A percentile compares a stretch with the other conserved stretches of the same genome.
phyloP scores from a whole-genome alignment of 2,797 vertebrate species.

The Clarias fuscus region DNA sequence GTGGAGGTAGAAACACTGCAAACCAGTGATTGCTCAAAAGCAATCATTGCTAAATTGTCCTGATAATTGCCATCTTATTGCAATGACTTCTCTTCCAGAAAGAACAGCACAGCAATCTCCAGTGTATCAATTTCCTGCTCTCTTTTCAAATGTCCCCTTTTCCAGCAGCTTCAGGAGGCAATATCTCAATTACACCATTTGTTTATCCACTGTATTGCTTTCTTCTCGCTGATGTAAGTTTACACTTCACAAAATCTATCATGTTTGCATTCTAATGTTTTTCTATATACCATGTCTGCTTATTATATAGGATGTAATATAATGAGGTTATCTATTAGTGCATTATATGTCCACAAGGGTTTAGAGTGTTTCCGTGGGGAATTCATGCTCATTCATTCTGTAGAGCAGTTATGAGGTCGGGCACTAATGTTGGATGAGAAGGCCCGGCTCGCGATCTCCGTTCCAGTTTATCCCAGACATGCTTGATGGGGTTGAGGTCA shows the following conservation, averaged over 20 bases:
- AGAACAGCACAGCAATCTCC: background rate
- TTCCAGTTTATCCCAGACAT: no score
- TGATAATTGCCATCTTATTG: constrained; percentile 18
- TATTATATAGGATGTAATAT: background rate
- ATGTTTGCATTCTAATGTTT: background rate
- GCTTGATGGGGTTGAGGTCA: no score
- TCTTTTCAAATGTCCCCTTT: background rate
- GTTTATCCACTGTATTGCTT: background rate
- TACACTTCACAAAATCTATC: background rate
- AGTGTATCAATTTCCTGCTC: constrained; percentile 18
- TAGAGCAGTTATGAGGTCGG: no score
- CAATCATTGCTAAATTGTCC: constrained; percentile 5
- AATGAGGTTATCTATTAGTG: background rate
- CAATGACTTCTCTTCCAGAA: background rate
- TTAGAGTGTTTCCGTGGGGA: no score
- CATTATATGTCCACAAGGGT: background rate
- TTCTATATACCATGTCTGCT: background rate
- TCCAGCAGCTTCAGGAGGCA: background rate
- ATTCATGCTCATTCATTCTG: no score
- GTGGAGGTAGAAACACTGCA: background rate
- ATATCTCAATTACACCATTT: background rate
- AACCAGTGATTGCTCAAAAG: background rate
- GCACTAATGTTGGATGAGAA: no score
- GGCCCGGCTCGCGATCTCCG: no score
- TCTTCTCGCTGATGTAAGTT: background rate